These are phyloP conservation scores for Danio albolineatus DNA, from an alignment of 2,797 vertebrate species.

Conservation along the genomic window DNA sequence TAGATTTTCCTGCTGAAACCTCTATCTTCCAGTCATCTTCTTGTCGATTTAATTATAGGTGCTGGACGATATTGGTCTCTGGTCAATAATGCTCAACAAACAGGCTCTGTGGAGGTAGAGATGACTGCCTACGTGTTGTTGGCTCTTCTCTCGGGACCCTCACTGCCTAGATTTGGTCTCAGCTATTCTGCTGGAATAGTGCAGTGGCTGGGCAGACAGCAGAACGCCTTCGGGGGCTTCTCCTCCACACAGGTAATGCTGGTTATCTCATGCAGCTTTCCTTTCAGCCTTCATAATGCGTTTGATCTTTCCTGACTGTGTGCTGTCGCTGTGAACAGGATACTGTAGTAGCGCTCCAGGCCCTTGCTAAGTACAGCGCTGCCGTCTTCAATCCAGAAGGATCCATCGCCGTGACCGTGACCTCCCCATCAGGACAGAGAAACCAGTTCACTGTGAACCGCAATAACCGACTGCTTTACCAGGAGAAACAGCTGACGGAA, in stretches of 20 bases:
- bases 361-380: constrained; percentile 82
- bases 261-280: not conserved
- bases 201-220: constrained; percentile 81
- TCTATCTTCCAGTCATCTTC: not conserved
- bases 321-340: constrained; percentile 74
- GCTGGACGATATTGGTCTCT: constrained; percentile 70
- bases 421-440: constrained; percentile 70
- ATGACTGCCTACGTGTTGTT: constrained; percentile 84
- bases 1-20: not conserved
- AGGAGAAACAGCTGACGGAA: constrained; percentile 75
- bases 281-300: not conserved
- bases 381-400: constrained; percentile 77
- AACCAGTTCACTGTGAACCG: constrained; percentile 75
- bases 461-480: constrained; percentile 83
- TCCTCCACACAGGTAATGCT: constrained; percentile 87
- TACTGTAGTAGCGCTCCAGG: constrained; percentile 89
- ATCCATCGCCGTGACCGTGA: constrained; percentile 73
- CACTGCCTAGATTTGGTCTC: constrained; percentile 68
- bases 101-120: constrained; percentile 85
- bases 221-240: constrained; percentile 86
- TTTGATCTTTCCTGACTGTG: not conserved
- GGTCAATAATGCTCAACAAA: constrained; percentile 40
- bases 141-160: constrained; percentile 79
- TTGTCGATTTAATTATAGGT: constrained; percentile 57
- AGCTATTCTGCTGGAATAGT: constrained; percentile 75